Conservation (phyloP, 2,113 vertebrate species). For the Colinus virginianus region DNA sequence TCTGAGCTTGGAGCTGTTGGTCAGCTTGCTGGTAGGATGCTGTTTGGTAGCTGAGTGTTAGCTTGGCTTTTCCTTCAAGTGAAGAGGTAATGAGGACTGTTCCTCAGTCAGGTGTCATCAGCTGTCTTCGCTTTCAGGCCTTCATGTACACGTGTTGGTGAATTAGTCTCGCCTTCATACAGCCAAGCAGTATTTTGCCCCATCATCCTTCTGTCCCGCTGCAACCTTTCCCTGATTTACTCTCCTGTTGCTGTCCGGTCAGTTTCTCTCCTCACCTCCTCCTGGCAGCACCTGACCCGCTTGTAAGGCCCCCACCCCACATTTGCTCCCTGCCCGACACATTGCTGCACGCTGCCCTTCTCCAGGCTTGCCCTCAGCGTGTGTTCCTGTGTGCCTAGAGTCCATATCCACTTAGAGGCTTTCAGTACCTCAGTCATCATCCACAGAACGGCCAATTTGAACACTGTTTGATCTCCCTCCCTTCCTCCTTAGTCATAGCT, state of each 20-base stretch:
- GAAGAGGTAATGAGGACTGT: neutral
- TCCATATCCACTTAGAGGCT: neutral
- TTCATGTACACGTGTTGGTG: neutral
- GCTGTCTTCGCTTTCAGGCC: neutral
- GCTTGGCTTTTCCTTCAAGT: neutral
- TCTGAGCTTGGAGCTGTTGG: neutral
- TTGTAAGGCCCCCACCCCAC: neutral
- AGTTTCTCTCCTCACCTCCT: neutral
- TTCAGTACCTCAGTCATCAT: conserved; percentile 32
- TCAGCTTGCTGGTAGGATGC: neutral
- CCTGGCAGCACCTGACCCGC: conserved; percentile 20
- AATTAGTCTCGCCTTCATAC: neutral
- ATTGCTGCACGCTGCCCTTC: neutral
- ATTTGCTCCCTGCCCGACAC: neutral
- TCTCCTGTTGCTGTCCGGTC: neutral
- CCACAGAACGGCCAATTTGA: conserved; percentile 30
- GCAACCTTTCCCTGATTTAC: neutral
- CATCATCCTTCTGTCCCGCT: neutral
- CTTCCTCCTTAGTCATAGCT: conserved; percentile 48
- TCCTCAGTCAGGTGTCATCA: neutral
- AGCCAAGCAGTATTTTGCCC: neutral
- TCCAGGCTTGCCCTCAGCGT: neutral
- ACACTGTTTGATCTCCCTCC: conserved; percentile 17
- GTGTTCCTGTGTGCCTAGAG: neutral
- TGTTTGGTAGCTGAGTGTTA: neutral